Evolutionary conservation across 1,140 invertebrate species (phyloP).

Genomic region (Eurosta solidaginis): DNA sequence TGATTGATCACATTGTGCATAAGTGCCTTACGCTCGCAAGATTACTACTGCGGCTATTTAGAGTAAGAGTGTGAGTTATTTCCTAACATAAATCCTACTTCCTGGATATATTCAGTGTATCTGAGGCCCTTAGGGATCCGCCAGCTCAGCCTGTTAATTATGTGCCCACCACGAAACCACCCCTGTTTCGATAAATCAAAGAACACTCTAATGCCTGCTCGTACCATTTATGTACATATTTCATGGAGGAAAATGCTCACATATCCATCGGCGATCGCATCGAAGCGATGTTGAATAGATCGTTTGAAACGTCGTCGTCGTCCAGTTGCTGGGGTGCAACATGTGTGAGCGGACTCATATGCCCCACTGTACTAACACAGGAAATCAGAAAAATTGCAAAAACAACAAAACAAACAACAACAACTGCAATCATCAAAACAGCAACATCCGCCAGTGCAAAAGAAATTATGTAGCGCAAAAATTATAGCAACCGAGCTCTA

Average conservation of each 20-base stretch:
- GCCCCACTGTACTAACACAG: background rate
- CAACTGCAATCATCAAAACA: background rate
- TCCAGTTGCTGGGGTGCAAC: slow-evolving; percentile 15
- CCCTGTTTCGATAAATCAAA: no score
- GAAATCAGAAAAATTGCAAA: slow-evolving; percentile 21
- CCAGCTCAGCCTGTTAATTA: no score
- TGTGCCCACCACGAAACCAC: no score
- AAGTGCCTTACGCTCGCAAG: no score
- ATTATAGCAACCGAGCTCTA: slow-evolving; percentile 19
- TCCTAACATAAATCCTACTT: no score
- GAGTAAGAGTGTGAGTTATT: no score
- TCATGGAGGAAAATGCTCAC: background rate
- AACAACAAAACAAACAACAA: background rate
- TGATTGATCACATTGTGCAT: no score
- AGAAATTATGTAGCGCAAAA: slow-evolving; percentile 21
- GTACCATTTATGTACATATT: no score
- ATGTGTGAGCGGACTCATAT: background rate
- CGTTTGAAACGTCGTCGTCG: background rate
- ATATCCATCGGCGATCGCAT: background rate
- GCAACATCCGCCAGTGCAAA: slow-evolving; percentile 14
- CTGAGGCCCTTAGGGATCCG: no score
- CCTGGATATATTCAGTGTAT: no score
- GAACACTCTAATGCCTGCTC: no score
- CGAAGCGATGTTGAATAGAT: background rate
- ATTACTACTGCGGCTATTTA: no score